phyloP scores from a whole-genome alignment of 2,888 invertebrate genomes.

The Drosophila helvetica region DNA sequence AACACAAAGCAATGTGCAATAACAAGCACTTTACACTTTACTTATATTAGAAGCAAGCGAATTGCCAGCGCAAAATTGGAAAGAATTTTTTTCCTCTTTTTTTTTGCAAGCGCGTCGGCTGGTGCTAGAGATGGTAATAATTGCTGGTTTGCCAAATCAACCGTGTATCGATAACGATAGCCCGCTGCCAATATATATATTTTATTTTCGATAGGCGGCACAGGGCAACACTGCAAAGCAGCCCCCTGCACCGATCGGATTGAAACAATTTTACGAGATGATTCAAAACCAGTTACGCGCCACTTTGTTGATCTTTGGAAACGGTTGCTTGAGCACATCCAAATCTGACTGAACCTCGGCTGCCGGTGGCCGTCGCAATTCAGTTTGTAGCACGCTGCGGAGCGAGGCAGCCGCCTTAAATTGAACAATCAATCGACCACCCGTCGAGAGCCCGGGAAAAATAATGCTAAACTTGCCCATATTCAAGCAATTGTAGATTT shows the following conservation, averaged over 20 bases:
- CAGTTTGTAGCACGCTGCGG: slow-evolving; percentile 4
- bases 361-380: slow-evolving; percentile 6
- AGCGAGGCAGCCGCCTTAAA: slow-evolving; percentile 6
- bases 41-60: slow-evolving; percentile 26
- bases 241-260: no score
- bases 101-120: slow-evolving; percentile 53
- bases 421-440: neutral
- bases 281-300: slow-evolving; percentile 39
- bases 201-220: no score
- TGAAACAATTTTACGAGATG: slow-evolving; percentile 1
- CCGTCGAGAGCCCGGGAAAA: neutral
- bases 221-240: no score
- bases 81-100: slow-evolving; percentile 32
- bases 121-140: slow-evolving; percentile 18
- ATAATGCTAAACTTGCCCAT: slow-evolving; percentile 26
- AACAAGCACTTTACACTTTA: neutral
- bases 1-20: neutral
- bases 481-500: slow-evolving; percentile 12
- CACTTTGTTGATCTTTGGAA: slow-evolving; percentile 9
- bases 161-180: no score
- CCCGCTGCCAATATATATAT: no score
- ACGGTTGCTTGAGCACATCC: neutral
- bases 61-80: slow-evolving; percentile 21
- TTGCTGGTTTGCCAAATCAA: no score
- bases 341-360: neutral